phyloP scores from a whole-genome alignment of 2,888 invertebrate species.

The Pomacea canaliculata region DNA sequence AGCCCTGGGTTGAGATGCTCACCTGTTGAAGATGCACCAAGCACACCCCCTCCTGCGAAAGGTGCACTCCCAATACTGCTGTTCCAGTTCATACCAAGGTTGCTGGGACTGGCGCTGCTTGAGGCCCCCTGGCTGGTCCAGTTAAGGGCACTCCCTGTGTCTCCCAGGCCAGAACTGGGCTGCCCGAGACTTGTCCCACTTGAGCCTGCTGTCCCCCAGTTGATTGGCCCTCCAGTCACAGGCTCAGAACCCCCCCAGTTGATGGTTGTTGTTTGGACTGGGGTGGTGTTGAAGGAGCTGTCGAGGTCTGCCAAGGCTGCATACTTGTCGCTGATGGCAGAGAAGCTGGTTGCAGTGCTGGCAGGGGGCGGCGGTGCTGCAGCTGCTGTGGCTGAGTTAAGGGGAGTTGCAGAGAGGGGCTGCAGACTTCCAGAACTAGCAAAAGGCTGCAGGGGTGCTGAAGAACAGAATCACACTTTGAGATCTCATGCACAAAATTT shows the following conservation, averaged over 20 bases:
- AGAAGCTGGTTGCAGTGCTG: slow-evolving; percentile 17
- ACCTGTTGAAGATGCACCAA: slow-evolving; percentile 33
- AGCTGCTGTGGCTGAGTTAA: slow-evolving; percentile 3
- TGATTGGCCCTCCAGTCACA: slow-evolving; percentile 13
- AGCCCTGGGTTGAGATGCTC: not conserved
- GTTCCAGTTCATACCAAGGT: slow-evolving; percentile 36
- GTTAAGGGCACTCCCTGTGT: slow-evolving; percentile 21
- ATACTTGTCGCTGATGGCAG: slow-evolving; percentile 81
- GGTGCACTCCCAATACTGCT: slow-evolving; percentile 21
- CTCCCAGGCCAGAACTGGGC: not conserved
- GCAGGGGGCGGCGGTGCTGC: slow-evolving; percentile 25
- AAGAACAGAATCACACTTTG: slow-evolving; percentile 7
- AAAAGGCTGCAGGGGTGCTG: slow-evolving; percentile 51
- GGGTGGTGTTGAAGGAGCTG: slow-evolving; percentile 71
- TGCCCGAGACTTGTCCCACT: too few relatives aligned
- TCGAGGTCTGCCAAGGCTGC: slow-evolving; percentile 96
- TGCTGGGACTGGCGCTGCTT: slow-evolving; percentile 13
- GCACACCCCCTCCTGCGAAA: slow-evolving; percentile 9
- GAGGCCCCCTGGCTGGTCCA: slow-evolving; percentile 31
- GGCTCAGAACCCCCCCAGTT: slow-evolving; percentile 45
- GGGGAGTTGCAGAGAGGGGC: slow-evolving; percentile 18
- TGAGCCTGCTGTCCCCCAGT: slow-evolving; percentile 33
- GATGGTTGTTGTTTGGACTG: slow-evolving; percentile 31
- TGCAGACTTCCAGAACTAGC: slow-evolving; percentile 27
- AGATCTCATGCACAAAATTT: not conserved